Base-by-base conservation (phyloP, 2,797 vertebrate species). In the Glossophaga mutica region DNA sequence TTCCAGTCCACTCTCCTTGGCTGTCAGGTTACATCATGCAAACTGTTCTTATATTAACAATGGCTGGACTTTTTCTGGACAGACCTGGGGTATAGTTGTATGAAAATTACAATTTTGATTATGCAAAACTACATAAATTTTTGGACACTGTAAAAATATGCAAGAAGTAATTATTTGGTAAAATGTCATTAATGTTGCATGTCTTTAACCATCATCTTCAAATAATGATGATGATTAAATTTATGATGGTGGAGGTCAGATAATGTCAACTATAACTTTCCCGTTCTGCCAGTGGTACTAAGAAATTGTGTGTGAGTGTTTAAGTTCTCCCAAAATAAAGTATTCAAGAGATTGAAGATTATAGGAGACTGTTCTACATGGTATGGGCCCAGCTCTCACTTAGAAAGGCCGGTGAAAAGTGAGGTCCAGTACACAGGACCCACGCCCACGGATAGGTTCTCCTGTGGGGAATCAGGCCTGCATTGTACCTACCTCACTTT, bases 91-190 rank as follows among this genome's bases (percentile, higher is more conserved):
- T 3, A 39, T 19, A 81, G n/a, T 42, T 92, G 34, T 34, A 78
- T 65, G 62, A 86, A 95, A 94, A 89, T 87, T 70, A 82, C 22
- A 21, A 93, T 50, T 85, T 79, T 55, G 77, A 5, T 93, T 76
- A 42, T 55, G 16, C 21, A 68, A 94, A 94, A 81, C 29, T 81
- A 84, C 44, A 74, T 70, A 65, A 76, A 76, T 5, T 76, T 90
- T 11, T 87, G n/a, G 16, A 71, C 12, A 65, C 39, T 83, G 1
- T 48, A 67, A 37, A 22, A 92, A 77, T 74, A 84, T 48, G 65
- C 12, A 84, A 84, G 87, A 67, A 76, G 73, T 42, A 46, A 10
- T 46, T 81, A 87, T 84, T 71, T 52, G 18, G 6, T 15, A 81
- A 74, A 79, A 42, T 77, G 57, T 57, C 62, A 95, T 91, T 77